A percentile compares a stretch with the other conserved stretches of the same genome.
These are phyloP conservation scores for Bombus huntii DNA, from an alignment of 1,140 invertebrate genomes.

Conservation along the genomic window DNA sequence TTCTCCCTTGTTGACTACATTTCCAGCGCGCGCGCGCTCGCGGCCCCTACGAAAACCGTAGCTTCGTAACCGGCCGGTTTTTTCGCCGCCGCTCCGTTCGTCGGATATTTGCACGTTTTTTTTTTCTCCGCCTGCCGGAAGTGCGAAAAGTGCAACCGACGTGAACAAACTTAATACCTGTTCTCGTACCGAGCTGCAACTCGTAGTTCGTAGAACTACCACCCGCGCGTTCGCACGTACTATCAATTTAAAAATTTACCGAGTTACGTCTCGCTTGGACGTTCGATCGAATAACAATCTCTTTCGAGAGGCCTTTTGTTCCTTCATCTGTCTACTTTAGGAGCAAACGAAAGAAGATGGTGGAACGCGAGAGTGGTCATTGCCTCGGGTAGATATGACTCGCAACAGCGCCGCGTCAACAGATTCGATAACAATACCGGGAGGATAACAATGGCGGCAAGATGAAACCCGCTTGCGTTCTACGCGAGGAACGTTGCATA, in stretches of 20 bases:
- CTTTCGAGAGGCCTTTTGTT: background rate
- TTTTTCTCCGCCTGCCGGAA: background rate
- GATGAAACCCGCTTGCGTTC: background rate
- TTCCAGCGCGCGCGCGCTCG: background rate
- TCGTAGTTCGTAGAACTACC: background rate
- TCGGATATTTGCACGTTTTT: constrained; percentile 24
- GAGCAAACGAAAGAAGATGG: too few relatives aligned
- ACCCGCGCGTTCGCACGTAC: constrained; percentile 8
- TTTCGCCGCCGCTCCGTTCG: background rate
- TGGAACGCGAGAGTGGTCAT: too few relatives aligned
- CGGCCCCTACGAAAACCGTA: background rate
- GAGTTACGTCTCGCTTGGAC: background rate
- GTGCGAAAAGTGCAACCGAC: constrained; percentile 10
- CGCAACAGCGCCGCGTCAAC: background rate
- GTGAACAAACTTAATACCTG: constrained; percentile 32
- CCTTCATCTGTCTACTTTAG: background rate
- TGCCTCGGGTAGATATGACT: background rate
- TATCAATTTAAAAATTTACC: constrained; percentile 22
- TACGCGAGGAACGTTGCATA: constrained; percentile 23
- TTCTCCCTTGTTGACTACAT: background rate
- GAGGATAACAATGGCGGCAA: constrained; percentile 8
- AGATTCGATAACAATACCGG: constrained; percentile 14
- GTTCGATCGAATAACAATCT: constrained; percentile 3
- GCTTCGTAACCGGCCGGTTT: constrained; percentile 6
- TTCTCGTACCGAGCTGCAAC: background rate